Base-by-base conservation (phyloP, 2,888 invertebrate species). In the Drosophila engyochracea region DNA sequence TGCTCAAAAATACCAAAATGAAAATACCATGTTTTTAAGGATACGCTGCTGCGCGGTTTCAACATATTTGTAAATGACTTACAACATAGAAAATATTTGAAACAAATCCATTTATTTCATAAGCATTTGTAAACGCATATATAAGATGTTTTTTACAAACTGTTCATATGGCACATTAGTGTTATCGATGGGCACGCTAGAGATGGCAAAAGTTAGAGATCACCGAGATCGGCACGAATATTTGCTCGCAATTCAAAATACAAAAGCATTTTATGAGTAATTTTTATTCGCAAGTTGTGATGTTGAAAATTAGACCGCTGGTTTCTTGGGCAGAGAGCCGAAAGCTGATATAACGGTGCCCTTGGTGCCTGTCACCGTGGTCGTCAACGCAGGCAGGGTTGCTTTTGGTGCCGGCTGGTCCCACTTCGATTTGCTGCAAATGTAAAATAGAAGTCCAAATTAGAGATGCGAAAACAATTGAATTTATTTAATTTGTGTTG, bases 331-430 rank as follows among this genome's bases (percentile, higher is more conserved):
- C 81, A 98, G 94, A 22, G 97, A 97, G 35, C 98, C 98, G 94
- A 98, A 98, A 31, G 98, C 98, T 30, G 98, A 97, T 89, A 98
- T 98, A 51, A 98, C 96, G 0, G 98, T 98, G 22, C 97, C 96
- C 93, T 98, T 98, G 4, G 98, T 98, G 47, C 98, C 98, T 0
- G 98, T 97, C 0, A 96, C 96, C 55, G 96, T 96, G 16, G 96
- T 96, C 1, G 97, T 97, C 47, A 97, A 94, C 0, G 97, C 96
- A 12, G 97, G 94, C 12, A 96, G 95, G 1, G 79, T 79, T 22
- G 88, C 61, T 33, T 92, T 92, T 30, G 91, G 44, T 0, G 91
- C 96, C 0, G 97, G 97, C 92, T 97, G 97, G 94, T 98, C 98
- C 98, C 98, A 98, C 93, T 98, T 98, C 4, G 97, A 97, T 94